Base-by-base conservation (phyloP, 2,113 vertebrate genomes). In the Copsychus sechellarum region DNA sequence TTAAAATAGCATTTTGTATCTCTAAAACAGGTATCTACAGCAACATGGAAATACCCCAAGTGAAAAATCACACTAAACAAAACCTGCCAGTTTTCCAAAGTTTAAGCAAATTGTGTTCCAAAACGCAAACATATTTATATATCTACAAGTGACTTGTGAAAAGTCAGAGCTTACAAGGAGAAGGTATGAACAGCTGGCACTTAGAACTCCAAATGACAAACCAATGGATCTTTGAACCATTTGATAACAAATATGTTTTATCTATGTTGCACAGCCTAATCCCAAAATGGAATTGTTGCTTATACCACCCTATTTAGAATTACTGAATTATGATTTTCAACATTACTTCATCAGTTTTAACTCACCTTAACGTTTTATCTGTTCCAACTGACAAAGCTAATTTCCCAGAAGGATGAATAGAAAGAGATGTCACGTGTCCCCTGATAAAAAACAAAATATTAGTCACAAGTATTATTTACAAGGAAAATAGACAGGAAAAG, bases 381-480 rank as follows among this genome's bases (percentile, higher is more conserved):
- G 99, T 99, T 70, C 99, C 99, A 1, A 99, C 99, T 45, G 99
- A 99, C 57, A 99, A 98, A 4, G 98, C 99, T 86, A 99, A 97
- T 96, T 99, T 99, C 90, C 99, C 99, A 60, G 99, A 99, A 2
- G 99, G 99, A 94, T 99, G 99, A 92, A 99, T 98, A 23, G 99
- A 99, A 90, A 99, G 97, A 33, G 98, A 99, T 26, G 98, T 98
- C 87, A 99, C 98, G 0, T 98, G 98, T 29, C 99, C 99, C 87
- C 99, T 99, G 92, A 86, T 47, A 91, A 97, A 97, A 97, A 97
- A 40, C 4, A 70, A 74, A 78, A 71, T 21, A 80, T 88, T 71
- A 86, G 34, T 25, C 48, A 78, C 25, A 62, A 64, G 8, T 26
- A 57, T 87, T 81, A 72, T 56, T 92, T 81, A 57, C 24, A 82